Conservation (phyloP, 2,888 invertebrate species). For the Melanostoma mellinum region DNA sequence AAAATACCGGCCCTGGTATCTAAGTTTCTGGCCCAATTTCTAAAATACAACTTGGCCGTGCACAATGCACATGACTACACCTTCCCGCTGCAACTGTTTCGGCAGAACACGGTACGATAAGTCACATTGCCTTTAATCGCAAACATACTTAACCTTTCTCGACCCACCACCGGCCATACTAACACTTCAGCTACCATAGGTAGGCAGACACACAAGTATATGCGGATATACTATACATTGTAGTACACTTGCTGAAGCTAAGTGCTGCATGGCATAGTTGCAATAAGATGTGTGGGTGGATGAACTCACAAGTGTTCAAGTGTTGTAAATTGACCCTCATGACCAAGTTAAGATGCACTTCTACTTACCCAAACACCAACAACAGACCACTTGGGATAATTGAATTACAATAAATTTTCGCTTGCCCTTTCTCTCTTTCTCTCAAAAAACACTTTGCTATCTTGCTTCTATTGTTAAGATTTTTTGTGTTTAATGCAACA, state of each 20-base stretch:
- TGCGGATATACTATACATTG: neutral
- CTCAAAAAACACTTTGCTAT: slow-evolving; percentile 2
- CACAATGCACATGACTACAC: neutral
- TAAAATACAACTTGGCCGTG: neutral
- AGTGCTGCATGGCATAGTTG: neutral
- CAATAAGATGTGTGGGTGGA: slow-evolving; percentile 14
- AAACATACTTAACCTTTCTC: slow-evolving; percentile 52
- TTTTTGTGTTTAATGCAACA: slow-evolving; percentile 14
- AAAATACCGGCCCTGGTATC: too few relatives aligned
- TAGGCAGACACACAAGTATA: neutral
- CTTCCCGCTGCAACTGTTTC: neutral
- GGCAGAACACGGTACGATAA: slow-evolving; percentile 33
- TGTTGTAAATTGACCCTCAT: slow-evolving; percentile 62
- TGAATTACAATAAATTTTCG: slow-evolving; percentile 61
- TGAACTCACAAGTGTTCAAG: slow-evolving; percentile 51
- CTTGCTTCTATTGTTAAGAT: neutral
- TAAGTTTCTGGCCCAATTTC: neutral
- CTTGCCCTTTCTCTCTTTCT: slow-evolving; percentile 1
- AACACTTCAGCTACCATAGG: slow-evolving; percentile 30
- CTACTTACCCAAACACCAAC: slow-evolving; percentile 57
- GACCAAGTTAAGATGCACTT: slow-evolving; percentile 61
- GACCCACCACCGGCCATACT: slow-evolving; percentile 29
- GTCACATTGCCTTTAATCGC: slow-evolving; percentile 47
- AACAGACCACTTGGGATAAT: slow-evolving; percentile 60
- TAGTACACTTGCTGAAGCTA: neutral